A percentile compares a stretch with the other conserved stretches of the same genome.
phyloP scores from a whole-genome alignment of 2,888 invertebrate genomes.

The Pheosia gnoma region DNA sequence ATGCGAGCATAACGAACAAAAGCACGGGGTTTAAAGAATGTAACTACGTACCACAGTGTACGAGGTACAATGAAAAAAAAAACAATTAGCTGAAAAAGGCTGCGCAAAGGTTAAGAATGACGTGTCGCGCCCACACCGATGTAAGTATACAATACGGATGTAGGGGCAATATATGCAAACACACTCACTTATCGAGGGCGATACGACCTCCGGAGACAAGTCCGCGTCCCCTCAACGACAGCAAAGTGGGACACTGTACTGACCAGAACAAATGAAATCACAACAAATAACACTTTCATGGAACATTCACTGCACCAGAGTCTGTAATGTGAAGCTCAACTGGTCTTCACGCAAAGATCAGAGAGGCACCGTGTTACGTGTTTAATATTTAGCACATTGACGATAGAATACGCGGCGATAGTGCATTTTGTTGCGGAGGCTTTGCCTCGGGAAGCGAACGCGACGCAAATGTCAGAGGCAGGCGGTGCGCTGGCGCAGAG shows the following conservation, averaged over 20 bases:
- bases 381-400: slow-evolving; percentile 66
- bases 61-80: slow-evolving; percentile 10
- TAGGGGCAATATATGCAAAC: slow-evolving; percentile 69
- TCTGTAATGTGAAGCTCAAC: slow-evolving; percentile 61
- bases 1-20: not conserved
- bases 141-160: slow-evolving; percentile 61
- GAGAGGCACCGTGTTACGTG: slow-evolving; percentile 66
- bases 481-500: slow-evolving; percentile 67
- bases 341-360: slow-evolving; percentile 78
- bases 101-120: slow-evolving; percentile 61
- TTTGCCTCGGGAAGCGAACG: slow-evolving; percentile 75
- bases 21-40: not conserved
- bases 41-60: slow-evolving; percentile 2
- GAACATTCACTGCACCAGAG: slow-evolving; percentile 68
- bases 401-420: slow-evolving; percentile 69
- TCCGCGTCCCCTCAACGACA: slow-evolving; percentile 64
- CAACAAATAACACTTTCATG: slow-evolving; percentile 73
- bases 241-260: slow-evolving; percentile 73
- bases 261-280: slow-evolving; percentile 74
- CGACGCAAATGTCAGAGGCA: slow-evolving; percentile 68
- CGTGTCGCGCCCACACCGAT: slow-evolving; percentile 76
- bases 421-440: slow-evolving; percentile 77
- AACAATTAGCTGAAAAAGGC: slow-evolving; percentile 53
- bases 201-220: slow-evolving; percentile 66
- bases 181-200: slow-evolving; percentile 74